A percentile compares a stretch with the other conserved stretches of the same genome.
Evolutionary conservation across 2,797 vertebrate species (phyloP).

Genomic region (Anomalospiza imberbis): DNA sequence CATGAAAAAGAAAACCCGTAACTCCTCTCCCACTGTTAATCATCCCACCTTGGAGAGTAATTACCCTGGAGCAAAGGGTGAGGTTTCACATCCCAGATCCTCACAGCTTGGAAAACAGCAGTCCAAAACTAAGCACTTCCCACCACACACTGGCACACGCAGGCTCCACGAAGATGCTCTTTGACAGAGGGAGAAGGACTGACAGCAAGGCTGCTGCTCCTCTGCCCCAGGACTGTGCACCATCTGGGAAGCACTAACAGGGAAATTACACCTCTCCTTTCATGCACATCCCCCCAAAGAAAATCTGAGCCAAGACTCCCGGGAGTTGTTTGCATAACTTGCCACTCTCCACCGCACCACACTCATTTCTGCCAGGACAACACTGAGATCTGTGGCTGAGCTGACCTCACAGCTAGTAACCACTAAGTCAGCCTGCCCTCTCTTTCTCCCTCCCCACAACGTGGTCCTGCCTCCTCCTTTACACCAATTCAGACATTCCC

Average conservation of each 20-base stretch:
- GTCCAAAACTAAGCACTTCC: not conserved
- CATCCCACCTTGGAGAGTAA: not conserved
- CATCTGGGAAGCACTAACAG: not conserved
- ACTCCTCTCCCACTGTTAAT: not conserved
- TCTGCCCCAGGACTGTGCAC: not conserved
- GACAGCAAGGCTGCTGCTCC: not conserved
- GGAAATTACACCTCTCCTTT: not conserved
- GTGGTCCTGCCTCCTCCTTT: not conserved
- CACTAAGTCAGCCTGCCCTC: not conserved
- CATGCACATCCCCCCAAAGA: not conserved
- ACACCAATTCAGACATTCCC: not conserved
- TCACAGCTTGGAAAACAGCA: not conserved
- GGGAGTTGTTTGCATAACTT: not conserved
- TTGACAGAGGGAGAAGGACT: not conserved
- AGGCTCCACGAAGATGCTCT: not conserved
- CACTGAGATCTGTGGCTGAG: not conserved
- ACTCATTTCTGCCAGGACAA: not conserved
- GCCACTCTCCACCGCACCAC: not conserved
- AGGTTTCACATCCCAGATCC: not conserved
- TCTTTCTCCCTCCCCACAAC: not conserved
- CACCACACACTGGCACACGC: fast-evolving
- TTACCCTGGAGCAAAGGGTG: not conserved
- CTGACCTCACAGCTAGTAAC: not conserved
- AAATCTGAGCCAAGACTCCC: not conserved
- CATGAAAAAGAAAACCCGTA: not conserved